Conservation (phyloP, 2,113 vertebrate species). For the Aramus guarauna region DNA sequence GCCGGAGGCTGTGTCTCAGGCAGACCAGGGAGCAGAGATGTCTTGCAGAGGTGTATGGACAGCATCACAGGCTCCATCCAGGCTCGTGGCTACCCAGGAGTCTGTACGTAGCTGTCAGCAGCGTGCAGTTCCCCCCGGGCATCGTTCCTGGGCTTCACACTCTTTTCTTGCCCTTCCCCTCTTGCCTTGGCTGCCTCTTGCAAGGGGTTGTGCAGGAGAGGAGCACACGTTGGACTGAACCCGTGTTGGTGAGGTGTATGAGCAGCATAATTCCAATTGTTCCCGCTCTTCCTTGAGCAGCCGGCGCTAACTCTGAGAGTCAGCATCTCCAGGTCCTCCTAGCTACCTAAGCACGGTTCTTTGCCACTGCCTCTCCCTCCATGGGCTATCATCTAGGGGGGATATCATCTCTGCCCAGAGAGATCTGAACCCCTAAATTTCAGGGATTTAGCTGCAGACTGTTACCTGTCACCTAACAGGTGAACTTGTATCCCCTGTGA, state of each 20-base stretch:
- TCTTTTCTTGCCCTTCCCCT: background rate
- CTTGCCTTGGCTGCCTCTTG: background rate
- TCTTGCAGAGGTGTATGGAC: background rate
- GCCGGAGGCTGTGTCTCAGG: background rate
- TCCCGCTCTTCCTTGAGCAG: background rate
- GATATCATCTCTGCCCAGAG: background rate
- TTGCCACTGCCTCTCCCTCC: background rate
- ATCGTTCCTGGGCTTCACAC: fast-evolving
- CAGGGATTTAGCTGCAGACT: background rate
- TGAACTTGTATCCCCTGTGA: background rate
- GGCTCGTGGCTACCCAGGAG: background rate
- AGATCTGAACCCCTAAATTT: background rate
- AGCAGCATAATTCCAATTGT: background rate
- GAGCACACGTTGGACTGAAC: background rate
- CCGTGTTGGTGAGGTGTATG: background rate
- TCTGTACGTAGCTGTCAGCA: background rate
- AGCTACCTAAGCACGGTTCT: background rate
- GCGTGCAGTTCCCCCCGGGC: background rate
- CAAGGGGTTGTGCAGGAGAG: background rate
- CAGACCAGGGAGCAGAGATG: background rate
- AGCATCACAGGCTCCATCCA: fast-evolving
- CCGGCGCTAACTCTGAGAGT: background rate
- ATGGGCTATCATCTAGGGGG: background rate
- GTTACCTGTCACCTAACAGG: background rate
- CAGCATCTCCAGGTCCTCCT: background rate